Percentiles rank a stretch among this genome's conserved stretches.
phyloP scores from a whole-genome alignment of 23 tunicate genomes.

The Corella eumyota region DNA sequence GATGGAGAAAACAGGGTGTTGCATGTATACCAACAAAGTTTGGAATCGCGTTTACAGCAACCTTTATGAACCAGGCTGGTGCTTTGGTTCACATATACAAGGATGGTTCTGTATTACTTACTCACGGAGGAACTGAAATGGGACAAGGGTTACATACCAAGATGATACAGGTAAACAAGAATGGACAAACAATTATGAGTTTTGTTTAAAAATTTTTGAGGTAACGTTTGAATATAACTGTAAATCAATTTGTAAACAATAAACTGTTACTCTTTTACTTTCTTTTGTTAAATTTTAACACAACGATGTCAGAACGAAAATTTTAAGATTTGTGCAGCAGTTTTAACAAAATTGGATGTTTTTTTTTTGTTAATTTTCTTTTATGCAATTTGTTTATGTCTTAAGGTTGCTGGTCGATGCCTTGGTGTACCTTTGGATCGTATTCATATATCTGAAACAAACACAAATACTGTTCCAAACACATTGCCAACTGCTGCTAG shows the following conservation, averaged over 20 bases:
- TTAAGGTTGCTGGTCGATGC: constrained; percentile 69
- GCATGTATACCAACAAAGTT: constrained; percentile 30
- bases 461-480: constrained; percentile 81
- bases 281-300: too few relatives aligned
- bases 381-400: not conserved
- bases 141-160: constrained; percentile 96
- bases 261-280: not conserved
- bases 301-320: too few relatives aligned
- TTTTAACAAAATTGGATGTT: too few relatives aligned
- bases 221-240: not conserved
- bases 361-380: too few relatives aligned
- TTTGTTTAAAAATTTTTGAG: not conserved
- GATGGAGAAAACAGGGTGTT: constrained; percentile 31
- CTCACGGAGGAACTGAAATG: constrained; percentile 96
- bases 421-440: constrained; percentile 51
- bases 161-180: constrained; percentile 63
- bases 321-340: too few relatives aligned
- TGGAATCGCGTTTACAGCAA: constrained; percentile 16
- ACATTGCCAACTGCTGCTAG: constrained; percentile 78
- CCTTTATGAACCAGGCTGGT: constrained; percentile 72
- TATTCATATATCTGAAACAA: constrained; percentile 58
- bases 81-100: constrained; percentile 69
- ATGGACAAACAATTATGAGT: too few relatives aligned
- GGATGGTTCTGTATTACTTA: constrained; percentile 70
- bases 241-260: not conserved